Base-by-base conservation (phyloP, 2,113 vertebrate species). In the Xiphophorus maculatus region DNA sequence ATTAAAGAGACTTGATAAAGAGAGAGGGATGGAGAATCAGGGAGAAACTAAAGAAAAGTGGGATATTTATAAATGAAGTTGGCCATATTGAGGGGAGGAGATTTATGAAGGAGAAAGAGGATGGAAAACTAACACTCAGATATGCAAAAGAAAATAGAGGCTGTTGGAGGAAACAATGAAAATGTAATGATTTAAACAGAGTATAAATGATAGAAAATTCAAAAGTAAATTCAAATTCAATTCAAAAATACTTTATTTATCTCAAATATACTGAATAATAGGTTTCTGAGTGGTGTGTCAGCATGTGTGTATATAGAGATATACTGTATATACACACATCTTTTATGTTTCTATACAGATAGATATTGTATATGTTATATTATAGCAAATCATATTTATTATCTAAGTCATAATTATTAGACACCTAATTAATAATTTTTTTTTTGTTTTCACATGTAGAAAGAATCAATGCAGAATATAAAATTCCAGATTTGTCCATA, bases 1-100 rank as follows among this genome's bases (percentile, higher is more conserved):
- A 71, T 77, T 77, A 86, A 79, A 72, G 76, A 84, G 74, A 79
- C n/a, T 60, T 62, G 74, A 79, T 71, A 35, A 80, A 71, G 51
- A 82, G 48, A 74, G 58, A 74, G 33, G 71, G 54, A 73, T 58
- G 68, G 44, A 67, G 65, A 72, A 62, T 35, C 32, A 54, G 51
- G 74, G 73, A 82, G 58, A 42, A 73, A 71, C 1, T n/a, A 11
- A 27, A 42, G 29, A 37, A 77, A 76, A 73, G 69, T 60, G 81
- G 33, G 37, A 80, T 35, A 69, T 44, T 65, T 51, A 73, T 74
- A 72, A 14, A 80, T 69, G 44, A 48, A 48, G 44, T 7, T 0
- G 17, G 14, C 5, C 44, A 48, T 48, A 48, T 48, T 48, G 17
- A 48, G 44, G 5, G 84, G 78, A 83, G 74, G 90, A 80, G 62